These are phyloP conservation scores for Parascotia fuliginaria DNA, from an alignment of 2,888 invertebrate species.

Conservation along the genomic window DNA sequence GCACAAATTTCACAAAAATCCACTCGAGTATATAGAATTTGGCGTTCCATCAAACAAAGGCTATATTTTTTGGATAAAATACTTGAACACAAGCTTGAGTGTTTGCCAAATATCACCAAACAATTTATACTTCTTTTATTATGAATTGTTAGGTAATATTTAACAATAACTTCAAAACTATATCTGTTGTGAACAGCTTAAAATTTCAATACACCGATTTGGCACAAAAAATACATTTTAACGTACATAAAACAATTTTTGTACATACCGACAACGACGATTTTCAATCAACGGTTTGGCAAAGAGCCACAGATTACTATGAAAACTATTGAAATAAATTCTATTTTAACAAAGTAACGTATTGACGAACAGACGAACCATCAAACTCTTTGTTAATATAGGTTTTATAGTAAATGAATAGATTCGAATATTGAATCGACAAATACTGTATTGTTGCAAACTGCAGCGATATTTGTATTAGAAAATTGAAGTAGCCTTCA, in stretches of 20 bases:
- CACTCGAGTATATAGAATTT: too few relatives aligned
- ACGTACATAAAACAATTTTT: constrained; percentile 12
- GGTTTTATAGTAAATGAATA: background rate
- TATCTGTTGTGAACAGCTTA: constrained; percentile 5
- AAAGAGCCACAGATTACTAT: constrained; percentile 45
- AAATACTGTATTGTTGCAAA: too few relatives aligned
- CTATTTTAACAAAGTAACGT: constrained; percentile 39
- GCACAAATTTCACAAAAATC: too few relatives aligned
- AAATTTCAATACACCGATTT: constrained; percentile 15
- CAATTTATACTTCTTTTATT: too few relatives aligned
- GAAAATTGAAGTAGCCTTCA: too few relatives aligned
- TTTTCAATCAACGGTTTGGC: constrained; percentile 53
- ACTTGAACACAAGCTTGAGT: background rate
- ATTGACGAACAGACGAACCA: constrained; percentile 21
- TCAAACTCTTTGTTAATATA: constrained; percentile 17
- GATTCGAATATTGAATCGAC: background rate
- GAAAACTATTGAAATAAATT: constrained; percentile 49
- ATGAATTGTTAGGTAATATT: too few relatives aligned
- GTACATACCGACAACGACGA: constrained; percentile 17
- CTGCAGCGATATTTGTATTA: too few relatives aligned
- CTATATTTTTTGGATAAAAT: too few relatives aligned
- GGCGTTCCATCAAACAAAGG: too few relatives aligned
- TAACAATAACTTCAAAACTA: constrained; percentile 1
- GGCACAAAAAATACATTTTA: constrained; percentile 18
- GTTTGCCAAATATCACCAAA: background rate